Conservation (phyloP, 1,140 invertebrate species). For the Microplitis mediator region DNA sequence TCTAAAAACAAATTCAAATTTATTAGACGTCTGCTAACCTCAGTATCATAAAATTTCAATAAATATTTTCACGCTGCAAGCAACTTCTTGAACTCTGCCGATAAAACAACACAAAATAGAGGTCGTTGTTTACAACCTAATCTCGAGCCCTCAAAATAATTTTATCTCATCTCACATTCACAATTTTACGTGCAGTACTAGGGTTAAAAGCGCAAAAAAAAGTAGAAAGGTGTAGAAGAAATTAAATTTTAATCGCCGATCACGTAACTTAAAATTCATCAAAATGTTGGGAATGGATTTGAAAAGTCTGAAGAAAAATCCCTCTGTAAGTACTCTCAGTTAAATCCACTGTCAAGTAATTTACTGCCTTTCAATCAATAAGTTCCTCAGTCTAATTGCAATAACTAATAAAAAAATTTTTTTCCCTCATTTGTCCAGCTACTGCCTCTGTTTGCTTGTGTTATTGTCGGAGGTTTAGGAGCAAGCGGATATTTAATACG, state of each 20-base stretch:
- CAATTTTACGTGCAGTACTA: too few relatives aligned
- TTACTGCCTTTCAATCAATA: constrained; percentile 9
- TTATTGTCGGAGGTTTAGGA: constrained; percentile 67
- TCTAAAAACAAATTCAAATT: too few relatives aligned
- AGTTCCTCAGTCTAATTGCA: not conserved
- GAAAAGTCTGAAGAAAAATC: constrained; percentile 67
- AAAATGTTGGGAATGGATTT: constrained; percentile 64
- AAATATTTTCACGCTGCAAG: too few relatives aligned
- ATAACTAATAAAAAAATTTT: constrained; percentile 9
- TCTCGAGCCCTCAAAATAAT: too few relatives aligned
- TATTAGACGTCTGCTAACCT: too few relatives aligned
- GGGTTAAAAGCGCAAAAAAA: too few relatives aligned
- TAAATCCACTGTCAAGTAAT: constrained; percentile 6
- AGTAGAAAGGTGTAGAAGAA: not conserved
- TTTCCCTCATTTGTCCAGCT: constrained; percentile 63
- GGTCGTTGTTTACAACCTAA: too few relatives aligned
- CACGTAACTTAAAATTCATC: constrained; percentile 16
- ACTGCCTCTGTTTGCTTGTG: constrained; percentile 78
- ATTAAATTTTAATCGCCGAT: not conserved
- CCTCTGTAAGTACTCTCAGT: constrained; percentile 63
- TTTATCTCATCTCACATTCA: too few relatives aligned
- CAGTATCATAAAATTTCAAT: too few relatives aligned
- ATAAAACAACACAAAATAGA: too few relatives aligned
- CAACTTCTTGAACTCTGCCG: too few relatives aligned
- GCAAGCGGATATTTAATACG: constrained; percentile 70